Percentiles rank a stretch among this genome's conserved stretches.
Conservation (phyloP, 2,888 invertebrate genomes). For the Lumbricus terrestris region DNA sequence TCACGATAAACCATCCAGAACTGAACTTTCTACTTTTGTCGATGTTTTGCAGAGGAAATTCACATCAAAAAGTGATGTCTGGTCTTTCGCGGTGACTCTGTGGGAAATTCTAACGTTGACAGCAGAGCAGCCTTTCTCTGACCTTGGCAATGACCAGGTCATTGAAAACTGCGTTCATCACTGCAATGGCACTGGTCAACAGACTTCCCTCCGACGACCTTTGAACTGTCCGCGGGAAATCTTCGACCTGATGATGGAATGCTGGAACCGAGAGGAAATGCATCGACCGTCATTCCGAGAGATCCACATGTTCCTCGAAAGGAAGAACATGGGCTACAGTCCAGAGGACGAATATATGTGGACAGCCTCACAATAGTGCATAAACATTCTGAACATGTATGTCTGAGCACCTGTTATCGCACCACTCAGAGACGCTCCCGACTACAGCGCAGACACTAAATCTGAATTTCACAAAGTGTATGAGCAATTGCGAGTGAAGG, state of each 20-base stretch:
- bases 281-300: slow-evolving; percentile 83
- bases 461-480: too few relatives aligned
- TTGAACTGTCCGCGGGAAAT: slow-evolving; percentile 83
- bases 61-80: slow-evolving; percentile 82
- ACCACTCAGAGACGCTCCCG: too few relatives aligned
- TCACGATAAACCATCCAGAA: background rate
- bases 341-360: slow-evolving; percentile 29
- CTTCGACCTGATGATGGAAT: slow-evolving; percentile 81
- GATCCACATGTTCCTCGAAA: slow-evolving; percentile 74
- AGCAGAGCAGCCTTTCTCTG: slow-evolving; percentile 75
- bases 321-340: slow-evolving; percentile 38
- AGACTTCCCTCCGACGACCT: slow-evolving; percentile 82
- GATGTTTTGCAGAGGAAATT: slow-evolving; percentile 72
- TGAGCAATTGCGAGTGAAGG: too few relatives aligned
- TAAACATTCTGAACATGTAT: too few relatives aligned
- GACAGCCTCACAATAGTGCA: background rate
- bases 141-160: slow-evolving; percentile 72
- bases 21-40: background rate
- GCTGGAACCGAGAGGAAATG: slow-evolving; percentile 81
- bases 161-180: slow-evolving; percentile 69
- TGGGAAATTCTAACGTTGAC: slow-evolving; percentile 82
- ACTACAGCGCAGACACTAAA: too few relatives aligned
- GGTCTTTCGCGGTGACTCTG: slow-evolving; percentile 84
- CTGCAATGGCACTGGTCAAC: slow-evolving; percentile 63
- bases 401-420: too few relatives aligned